phyloP scores from a whole-genome alignment of 1,140 invertebrate species.

The Drosophila sproati region DNA sequence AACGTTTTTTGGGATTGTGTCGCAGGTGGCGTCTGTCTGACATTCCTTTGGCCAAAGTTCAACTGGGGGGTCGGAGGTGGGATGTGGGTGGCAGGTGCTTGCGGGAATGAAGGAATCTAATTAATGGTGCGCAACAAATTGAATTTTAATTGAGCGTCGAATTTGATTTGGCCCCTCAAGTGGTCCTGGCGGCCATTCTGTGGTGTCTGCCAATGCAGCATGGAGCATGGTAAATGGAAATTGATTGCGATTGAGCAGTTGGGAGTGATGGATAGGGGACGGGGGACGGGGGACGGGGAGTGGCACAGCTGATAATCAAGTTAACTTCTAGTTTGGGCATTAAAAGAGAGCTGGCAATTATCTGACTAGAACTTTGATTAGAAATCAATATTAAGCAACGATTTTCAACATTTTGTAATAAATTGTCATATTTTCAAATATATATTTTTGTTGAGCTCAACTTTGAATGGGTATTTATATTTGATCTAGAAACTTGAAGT shows the following conservation, averaged over 20 bases:
- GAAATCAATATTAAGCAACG: background rate
- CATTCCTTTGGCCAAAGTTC: constrained; percentile 51
- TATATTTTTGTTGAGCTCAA: too few relatives aligned
- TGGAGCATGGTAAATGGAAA: background rate
- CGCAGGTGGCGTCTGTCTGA: constrained; percentile 47
- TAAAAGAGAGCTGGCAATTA: constrained; percentile 14
- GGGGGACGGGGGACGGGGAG: too few relatives aligned
- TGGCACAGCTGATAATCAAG: constrained; percentile 34
- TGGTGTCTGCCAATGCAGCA: constrained; percentile 19
- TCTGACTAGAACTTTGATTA: background rate
- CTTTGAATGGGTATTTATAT: too few relatives aligned
- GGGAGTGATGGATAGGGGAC: background rate
- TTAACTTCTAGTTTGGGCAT: constrained; percentile 31
- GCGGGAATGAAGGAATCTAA: constrained; percentile 55
- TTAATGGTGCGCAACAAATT: constrained; percentile 78
- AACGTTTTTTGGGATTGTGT: constrained; percentile 10
- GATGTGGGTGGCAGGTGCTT: background rate
- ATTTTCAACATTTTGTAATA: background rate
- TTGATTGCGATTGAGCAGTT: background rate
- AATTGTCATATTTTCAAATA: background rate
- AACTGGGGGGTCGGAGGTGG: constrained; percentile 4
- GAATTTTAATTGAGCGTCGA: constrained; percentile 82
- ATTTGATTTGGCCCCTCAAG: constrained; percentile 67
- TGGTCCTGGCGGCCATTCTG: constrained; percentile 6
- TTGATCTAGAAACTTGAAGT: too few relatives aligned